These are phyloP conservation scores for Gymnorhina tibicen DNA, from an alignment of 2,113 vertebrate species.

Conservation along the genomic window DNA sequence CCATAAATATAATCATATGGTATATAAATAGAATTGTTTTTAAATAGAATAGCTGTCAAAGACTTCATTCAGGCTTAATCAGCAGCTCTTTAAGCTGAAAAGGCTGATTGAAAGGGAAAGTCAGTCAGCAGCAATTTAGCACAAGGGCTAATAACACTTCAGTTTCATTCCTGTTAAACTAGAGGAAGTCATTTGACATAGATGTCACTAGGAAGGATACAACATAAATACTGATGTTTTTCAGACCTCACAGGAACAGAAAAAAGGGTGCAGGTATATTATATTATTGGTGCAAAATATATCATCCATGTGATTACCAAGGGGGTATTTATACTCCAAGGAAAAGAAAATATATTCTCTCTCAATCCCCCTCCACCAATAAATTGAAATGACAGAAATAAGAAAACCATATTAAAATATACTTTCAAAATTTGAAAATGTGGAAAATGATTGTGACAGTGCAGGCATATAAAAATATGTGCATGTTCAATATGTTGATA, in stretches of 20 bases:
- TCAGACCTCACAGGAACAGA: not conserved
- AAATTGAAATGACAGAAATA: not conserved
- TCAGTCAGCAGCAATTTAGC: slow-evolving; percentile 26
- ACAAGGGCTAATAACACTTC: slow-evolving; percentile 32
- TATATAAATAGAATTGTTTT: slow-evolving; percentile 49
- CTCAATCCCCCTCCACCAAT: rapidly evolving
- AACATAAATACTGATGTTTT: slow-evolving; percentile 18
- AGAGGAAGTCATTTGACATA: slow-evolving; percentile 27
- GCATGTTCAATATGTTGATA: not conserved
- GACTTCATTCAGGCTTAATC: slow-evolving; percentile 27
- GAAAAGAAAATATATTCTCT: not conserved
- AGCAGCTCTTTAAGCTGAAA: slow-evolving; percentile 14
- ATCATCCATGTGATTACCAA: not conserved
- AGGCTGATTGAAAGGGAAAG: slow-evolving; percentile 20
- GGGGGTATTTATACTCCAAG: not conserved
- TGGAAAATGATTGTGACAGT: not conserved
- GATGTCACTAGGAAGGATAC: not conserved
- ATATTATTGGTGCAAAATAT: not conserved
- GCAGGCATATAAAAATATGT: not conserved
- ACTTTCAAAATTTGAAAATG: not conserved
- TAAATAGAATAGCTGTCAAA: slow-evolving; percentile 34
- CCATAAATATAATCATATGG: slow-evolving; percentile 20
- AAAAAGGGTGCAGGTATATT: not conserved
- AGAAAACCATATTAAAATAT: not conserved
- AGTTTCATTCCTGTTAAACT: slow-evolving; percentile 31